A percentile compares a stretch with the other conserved stretches of the same genome.
These are phyloP conservation scores for Pelodiscus sinensis DNA, from an alignment of 2,113 vertebrate genomes.

Conservation along the genomic window DNA sequence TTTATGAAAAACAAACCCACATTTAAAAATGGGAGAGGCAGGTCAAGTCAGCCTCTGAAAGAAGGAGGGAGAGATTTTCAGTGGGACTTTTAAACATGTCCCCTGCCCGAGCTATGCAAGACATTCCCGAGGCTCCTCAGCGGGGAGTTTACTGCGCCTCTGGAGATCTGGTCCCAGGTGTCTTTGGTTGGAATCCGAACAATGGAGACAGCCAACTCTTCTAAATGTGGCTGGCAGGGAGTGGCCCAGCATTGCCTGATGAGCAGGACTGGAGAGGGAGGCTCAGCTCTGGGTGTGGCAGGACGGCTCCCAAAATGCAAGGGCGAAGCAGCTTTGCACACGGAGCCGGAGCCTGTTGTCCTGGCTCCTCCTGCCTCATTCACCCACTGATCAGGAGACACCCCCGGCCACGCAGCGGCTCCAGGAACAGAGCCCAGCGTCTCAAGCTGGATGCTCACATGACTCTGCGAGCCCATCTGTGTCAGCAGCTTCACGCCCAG, in stretches of 20 bases:
- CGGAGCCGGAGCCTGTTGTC: background rate
- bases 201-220: background rate
- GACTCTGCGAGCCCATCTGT: background rate
- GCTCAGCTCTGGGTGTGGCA: background rate
- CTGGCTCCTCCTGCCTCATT: background rate
- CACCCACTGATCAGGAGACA: background rate
- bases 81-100: background rate
- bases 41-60: background rate
- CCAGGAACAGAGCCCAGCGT: background rate
- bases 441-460: background rate
- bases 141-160: background rate
- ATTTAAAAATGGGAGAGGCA: background rate
- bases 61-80: background rate
- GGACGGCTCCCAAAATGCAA: fast-evolving
- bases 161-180: background rate
- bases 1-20: background rate
- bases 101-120: background rate
- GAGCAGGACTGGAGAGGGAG: background rate
- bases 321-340: background rate
- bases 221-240: background rate
- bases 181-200: background rate
- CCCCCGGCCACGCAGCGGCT: background rate
- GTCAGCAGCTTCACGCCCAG: background rate
- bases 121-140: background rate
- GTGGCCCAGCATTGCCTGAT: too few species aligned